Evolutionary conservation across 1,140 invertebrate species (phyloP).

Genomic region (Drosophila mojavensis): DNA sequence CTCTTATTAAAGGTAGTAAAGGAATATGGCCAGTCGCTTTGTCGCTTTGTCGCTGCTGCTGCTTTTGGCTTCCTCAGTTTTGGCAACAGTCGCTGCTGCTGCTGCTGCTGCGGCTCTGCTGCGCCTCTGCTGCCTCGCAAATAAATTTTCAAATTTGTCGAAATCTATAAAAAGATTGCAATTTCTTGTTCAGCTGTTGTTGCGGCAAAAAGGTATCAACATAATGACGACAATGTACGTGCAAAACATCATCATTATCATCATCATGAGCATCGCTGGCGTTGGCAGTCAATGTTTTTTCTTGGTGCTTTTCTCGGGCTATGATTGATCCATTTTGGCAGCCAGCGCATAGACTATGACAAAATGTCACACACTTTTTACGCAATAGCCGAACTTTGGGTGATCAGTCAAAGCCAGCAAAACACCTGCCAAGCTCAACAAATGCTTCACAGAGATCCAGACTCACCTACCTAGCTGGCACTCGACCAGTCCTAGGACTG

Average conservation of each 20-base stretch:
- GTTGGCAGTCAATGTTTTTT: constrained; percentile 64
- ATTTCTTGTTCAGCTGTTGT: constrained; percentile 74
- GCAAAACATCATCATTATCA: constrained; percentile 41
- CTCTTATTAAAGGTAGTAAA: constrained; percentile 68
- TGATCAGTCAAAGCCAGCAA: not conserved
- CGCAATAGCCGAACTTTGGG: not conserved
- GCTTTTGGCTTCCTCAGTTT: constrained; percentile 49
- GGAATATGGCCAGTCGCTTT: constrained; percentile 19
- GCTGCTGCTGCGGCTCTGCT: constrained; percentile 17
- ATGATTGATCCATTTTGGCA: constrained; percentile 76
- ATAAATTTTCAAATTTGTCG: constrained; percentile 78
- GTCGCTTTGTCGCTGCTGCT: constrained; percentile 12
- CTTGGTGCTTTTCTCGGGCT: constrained; percentile 30
- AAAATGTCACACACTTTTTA: constrained; percentile 42
- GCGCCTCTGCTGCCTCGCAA: constrained; percentile 53
- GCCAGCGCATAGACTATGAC: constrained; percentile 37
- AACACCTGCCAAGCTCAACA: constrained; percentile 3
- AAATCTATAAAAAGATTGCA: constrained; percentile 83
- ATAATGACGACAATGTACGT: constrained; percentile 70
- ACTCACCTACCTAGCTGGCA: constrained; percentile 51
- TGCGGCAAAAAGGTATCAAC: constrained; percentile 66
- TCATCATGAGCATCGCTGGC: constrained; percentile 26
- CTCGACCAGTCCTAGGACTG: constrained; percentile 5
- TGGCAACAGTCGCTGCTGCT: constrained; percentile 73
- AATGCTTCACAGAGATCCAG: not conserved